Percentiles rank a stretch among this genome's conserved stretches.
Evolutionary conservation across 2,797 vertebrate species (phyloP).

Genomic region (Eulemur albifrons): DNA sequence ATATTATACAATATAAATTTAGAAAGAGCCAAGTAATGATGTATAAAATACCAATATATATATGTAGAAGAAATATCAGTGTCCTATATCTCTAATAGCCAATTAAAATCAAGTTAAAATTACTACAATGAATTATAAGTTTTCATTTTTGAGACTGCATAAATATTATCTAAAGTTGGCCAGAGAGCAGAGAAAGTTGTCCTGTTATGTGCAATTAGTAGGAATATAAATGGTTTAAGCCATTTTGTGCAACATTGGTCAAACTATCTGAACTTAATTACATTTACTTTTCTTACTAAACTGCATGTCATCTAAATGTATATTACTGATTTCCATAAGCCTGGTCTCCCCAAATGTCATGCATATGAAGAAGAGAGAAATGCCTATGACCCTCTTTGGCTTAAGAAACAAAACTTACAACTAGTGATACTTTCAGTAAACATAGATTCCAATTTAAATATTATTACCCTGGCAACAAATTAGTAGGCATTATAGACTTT

Average conservation of each 20-base stretch:
- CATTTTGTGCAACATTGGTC: neutral
- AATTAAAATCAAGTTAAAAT: neutral
- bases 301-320: neutral
- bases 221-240: neutral
- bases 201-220: neutral
- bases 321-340: neutral
- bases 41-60: neutral
- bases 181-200: neutral
- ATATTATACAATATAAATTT: neutral
- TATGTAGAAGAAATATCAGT: neutral
- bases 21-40: neutral
- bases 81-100: neutral
- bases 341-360: neutral
- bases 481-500: neutral
- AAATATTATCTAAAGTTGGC: neutral
- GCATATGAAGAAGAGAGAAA: neutral
- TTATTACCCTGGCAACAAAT: neutral
- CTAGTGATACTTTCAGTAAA: neutral
- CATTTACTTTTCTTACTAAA: neutral
- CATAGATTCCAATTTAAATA: slow-evolving; percentile 10
- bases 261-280: neutral
- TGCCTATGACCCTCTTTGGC: neutral
- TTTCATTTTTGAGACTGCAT: neutral
- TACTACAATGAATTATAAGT: neutral
- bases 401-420: neutral